phyloP scores from a whole-genome alignment of 2,113 vertebrate genomes.

The Martes martes region DNA sequence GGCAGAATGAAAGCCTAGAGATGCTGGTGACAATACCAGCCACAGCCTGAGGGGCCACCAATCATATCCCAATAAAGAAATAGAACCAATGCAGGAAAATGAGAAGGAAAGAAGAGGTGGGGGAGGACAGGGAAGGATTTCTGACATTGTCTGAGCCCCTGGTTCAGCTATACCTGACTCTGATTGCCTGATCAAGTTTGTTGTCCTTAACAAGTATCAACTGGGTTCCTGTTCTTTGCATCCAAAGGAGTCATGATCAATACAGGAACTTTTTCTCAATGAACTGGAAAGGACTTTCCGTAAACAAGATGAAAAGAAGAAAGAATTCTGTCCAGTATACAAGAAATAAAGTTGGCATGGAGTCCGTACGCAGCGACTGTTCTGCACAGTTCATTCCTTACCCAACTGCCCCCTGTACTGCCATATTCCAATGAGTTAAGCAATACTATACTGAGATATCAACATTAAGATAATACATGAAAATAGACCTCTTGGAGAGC shows the following conservation, averaged over 20 bases:
- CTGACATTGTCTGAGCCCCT: not conserved
- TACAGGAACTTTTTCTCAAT: not conserved
- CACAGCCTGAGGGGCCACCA: not conserved
- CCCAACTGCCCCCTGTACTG: not conserved
- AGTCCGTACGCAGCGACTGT: not conserved
- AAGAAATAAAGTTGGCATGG: not conserved
- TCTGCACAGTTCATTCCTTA: not conserved
- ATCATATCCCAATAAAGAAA: not conserved
- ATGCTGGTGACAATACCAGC: not conserved
- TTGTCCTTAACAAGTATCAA: not conserved
- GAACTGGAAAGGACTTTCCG: not conserved
- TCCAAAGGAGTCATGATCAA: not conserved
- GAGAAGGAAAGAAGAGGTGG: not conserved
- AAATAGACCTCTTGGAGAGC: not conserved
- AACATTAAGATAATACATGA: not conserved
- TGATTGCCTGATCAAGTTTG: not conserved
- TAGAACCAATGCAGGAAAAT: not conserved
- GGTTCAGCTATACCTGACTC: not conserved
- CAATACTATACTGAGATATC: not conserved
- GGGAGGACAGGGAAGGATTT: not conserved
- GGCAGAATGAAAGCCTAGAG: not conserved
- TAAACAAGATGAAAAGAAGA: not conserved
- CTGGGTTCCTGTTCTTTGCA: not conserved
- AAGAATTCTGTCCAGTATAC: not conserved
- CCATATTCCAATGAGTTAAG: not conserved